phyloP scores from a whole-genome alignment of 2,797 vertebrate species.

The Oreochromis grahami region DNA sequence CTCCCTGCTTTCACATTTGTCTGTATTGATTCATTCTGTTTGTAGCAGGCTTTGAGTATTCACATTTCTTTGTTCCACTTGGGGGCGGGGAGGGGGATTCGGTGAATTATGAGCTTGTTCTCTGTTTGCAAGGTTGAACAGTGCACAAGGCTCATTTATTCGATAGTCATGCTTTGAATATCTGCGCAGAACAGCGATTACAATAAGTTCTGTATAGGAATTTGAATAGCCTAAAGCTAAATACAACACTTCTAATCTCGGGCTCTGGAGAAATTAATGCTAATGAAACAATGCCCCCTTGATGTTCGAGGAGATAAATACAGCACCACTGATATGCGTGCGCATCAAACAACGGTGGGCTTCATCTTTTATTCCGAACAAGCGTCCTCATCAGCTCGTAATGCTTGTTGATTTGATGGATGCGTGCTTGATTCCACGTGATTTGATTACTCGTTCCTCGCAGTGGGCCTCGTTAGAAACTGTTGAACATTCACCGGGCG shows the following conservation, averaged over 20 bases:
- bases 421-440: constrained; percentile 7
- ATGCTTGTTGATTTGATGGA: constrained; percentile 46
- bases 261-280: constrained; percentile 49
- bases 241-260: constrained; percentile 43
- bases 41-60: background rate
- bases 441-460: constrained; percentile 33
- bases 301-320: constrained; percentile 55
- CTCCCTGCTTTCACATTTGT: constrained; percentile 19
- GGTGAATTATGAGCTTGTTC: constrained; percentile 36
- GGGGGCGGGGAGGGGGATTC: background rate
- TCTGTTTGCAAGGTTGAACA: constrained; percentile 33
- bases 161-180: constrained; percentile 52
- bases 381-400: constrained; percentile 30
- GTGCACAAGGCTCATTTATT: constrained; percentile 29
- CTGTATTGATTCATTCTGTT: constrained; percentile 28
- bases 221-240: constrained; percentile 36
- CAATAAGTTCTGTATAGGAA: constrained; percentile 26
- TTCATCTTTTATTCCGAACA: background rate
- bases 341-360: background rate
- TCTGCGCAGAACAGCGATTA: constrained; percentile 30
- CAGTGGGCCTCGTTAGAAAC: constrained; percentile 1
- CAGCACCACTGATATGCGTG: background rate
- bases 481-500: background rate
- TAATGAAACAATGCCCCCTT: constrained; percentile 52
- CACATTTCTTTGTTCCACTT: constrained; percentile 19